Percentiles rank a stretch among this genome's conserved stretches.
Evolutionary conservation across 2,888 invertebrate genomes (phyloP).

Genomic region (Dicyrtoma fusca): DNA sequence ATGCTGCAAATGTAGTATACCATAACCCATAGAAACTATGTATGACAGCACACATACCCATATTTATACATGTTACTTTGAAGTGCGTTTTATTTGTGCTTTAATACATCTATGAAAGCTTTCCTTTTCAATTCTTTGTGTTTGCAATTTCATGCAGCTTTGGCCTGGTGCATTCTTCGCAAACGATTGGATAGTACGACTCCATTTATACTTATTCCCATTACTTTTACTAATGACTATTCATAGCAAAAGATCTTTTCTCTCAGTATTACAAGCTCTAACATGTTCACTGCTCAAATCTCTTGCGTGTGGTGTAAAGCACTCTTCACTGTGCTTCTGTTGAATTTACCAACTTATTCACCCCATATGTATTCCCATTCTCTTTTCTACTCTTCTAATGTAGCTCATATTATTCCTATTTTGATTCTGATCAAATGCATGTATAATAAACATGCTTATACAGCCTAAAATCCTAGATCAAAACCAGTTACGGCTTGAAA

Average conservation of each 20-base stretch:
- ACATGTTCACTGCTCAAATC: slow-evolving; percentile 11
- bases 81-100: not conserved
- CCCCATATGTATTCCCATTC: not conserved
- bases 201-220: slow-evolving; percentile 13
- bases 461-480: too few species aligned
- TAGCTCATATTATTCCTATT: not conserved
- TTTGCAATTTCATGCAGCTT: slow-evolving; percentile 66
- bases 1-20: too few species aligned
- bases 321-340: too few species aligned
- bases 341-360: not conserved
- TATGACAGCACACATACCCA: too few species aligned
- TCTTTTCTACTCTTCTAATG: not conserved
- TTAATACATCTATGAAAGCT: not conserved
- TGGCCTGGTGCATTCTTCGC: slow-evolving; percentile 91
- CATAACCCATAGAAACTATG: too few species aligned
- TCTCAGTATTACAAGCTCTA: too few species aligned
- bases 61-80: too few species aligned
- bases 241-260: too few species aligned
- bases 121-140: slow-evolving; percentile 8
- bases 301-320: not conserved
- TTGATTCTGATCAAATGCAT: too few species aligned
- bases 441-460: too few species aligned
- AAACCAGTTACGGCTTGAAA: too few species aligned
- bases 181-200: slow-evolving; percentile 88
- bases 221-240: not conserved